Percentiles rank a stretch among this genome's conserved stretches.
Evolutionary conservation across 2,113 vertebrate genomes (phyloP).

Genomic region (Gobius niger): DNA sequence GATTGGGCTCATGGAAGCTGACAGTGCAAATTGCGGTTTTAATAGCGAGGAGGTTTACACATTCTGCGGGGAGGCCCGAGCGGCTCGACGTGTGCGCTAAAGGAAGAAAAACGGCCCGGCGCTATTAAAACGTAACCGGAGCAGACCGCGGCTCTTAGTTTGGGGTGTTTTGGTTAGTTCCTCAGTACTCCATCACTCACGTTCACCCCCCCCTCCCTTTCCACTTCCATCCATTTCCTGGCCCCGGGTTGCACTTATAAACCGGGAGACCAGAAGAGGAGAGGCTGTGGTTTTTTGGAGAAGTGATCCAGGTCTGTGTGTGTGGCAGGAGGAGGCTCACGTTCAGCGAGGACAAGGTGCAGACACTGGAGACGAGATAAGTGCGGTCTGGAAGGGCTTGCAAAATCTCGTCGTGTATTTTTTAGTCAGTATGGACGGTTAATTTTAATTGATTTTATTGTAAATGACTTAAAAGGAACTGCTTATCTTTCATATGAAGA

Average conservation of each 20-base stretch:
- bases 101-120: conserved; percentile 70
- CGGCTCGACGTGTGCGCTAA: conserved; percentile 71
- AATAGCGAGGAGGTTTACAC: conserved; percentile 85
- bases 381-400: no score
- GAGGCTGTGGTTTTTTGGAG: neutral
- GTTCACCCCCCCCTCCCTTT: conserved; percentile 62
- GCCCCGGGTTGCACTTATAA: conserved; percentile 52
- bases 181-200: conserved; percentile 65
- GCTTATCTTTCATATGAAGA: no score
- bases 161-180: conserved; percentile 64
- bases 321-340: conserved; percentile 2
- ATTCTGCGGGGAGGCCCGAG: conserved; percentile 78
- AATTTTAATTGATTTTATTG: no score
- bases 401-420: neutral
- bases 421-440: no score
- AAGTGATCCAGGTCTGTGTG: conserved; percentile 16
- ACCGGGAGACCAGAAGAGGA: conserved; percentile 23
- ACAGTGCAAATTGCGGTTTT: conserved; percentile 90
- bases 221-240: conserved; percentile 75
- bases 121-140: conserved; percentile 77
- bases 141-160: conserved; percentile 67
- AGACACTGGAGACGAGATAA: neutral
- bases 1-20: conserved; percentile 91
- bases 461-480: no score
- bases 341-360: conserved; percentile 1